Evolutionary conservation across 53 echinoderm and acorn worm genomes (phyloP).

Genomic region (Stichopus horrens): DNA sequence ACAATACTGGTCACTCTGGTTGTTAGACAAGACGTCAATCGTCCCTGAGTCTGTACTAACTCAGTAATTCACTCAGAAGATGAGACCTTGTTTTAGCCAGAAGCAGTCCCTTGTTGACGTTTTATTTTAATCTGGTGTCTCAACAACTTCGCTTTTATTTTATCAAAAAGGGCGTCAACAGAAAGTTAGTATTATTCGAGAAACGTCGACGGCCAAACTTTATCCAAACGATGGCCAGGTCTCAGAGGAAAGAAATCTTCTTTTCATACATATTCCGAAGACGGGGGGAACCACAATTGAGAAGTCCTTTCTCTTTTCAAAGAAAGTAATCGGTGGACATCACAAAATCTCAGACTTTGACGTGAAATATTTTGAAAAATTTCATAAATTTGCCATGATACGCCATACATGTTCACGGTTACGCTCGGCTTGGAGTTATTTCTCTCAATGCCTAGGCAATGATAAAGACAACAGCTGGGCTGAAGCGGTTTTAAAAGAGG

Average conservation of each 20-base stretch:
- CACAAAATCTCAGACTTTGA: conserved; percentile 1
- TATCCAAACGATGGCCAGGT: neutral
- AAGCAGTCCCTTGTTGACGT: too few relatives aligned
- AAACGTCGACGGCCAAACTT: too few relatives aligned
- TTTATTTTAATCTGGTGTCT: too few relatives aligned
- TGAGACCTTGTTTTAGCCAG: too few relatives aligned
- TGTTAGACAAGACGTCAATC: neutral
- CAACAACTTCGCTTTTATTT: too few relatives aligned
- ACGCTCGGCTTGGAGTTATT: conserved; percentile 11
- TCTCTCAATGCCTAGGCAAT: neutral
- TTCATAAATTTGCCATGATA: conserved; percentile 10
- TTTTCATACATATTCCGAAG: neutral
- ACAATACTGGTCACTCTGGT: neutral
- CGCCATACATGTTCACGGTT: neutral
- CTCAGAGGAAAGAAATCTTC: neutral
- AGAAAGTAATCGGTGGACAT: neutral
- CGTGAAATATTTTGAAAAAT: neutral
- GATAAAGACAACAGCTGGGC: too few relatives aligned
- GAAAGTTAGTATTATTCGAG: too few relatives aligned
- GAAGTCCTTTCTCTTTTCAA: neutral
- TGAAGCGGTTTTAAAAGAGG: too few relatives aligned
- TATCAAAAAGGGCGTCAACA: too few relatives aligned
- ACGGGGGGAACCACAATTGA: neutral
- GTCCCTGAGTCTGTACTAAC: too few relatives aligned
- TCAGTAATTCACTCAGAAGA: too few relatives aligned